Evolutionary conservation across 2,113 vertebrate species (phyloP).

Genomic region (Helogale parvula): DNA sequence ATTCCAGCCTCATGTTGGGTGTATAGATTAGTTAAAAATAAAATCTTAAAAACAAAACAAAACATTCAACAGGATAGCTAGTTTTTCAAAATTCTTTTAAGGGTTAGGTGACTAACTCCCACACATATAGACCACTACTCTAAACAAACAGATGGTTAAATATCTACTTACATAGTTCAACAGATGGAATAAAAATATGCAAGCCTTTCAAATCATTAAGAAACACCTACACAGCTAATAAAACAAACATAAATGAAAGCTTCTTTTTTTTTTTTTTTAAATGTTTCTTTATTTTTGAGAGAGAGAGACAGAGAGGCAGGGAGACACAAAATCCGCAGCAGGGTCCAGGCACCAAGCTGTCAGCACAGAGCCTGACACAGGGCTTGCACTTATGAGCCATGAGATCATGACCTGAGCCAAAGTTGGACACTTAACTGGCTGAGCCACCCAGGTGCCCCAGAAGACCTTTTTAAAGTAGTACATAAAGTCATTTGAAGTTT

Average conservation of each 20-base stretch:
- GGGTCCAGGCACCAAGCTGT: too few species aligned
- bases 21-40: neutral
- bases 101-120: neutral
- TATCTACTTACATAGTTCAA: neutral
- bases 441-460: neutral
- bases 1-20: neutral
- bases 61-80: neutral
- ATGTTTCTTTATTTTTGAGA: too few species aligned
- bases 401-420: too few species aligned
- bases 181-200: neutral
- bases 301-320: too few species aligned
- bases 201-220: constrained; percentile 10
- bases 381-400: too few species aligned
- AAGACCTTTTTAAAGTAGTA: neutral
- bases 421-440: too few species aligned
- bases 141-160: neutral
- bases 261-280: too few species aligned
- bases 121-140: neutral
- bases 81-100: neutral
- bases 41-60: neutral
- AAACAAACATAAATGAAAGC: neutral
- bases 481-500: neutral
- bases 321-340: too few species aligned
- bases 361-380: too few species aligned
- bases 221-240: neutral